Base-by-base conservation (phyloP, 2,113 vertebrate species). In the Holacanthus passer region DNA sequence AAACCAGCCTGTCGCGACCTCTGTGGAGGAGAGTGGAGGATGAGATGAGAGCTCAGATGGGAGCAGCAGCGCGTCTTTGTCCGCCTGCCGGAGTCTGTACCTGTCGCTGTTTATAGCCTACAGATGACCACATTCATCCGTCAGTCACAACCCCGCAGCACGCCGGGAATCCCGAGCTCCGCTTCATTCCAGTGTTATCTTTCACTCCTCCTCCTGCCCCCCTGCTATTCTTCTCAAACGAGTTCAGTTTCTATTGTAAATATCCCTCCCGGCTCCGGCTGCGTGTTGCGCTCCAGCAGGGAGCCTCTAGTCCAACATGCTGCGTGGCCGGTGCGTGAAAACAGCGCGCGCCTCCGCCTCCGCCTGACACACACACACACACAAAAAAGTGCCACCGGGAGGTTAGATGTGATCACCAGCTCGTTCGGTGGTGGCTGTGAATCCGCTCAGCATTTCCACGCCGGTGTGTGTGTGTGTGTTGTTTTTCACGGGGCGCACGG, bases 121-220 rank as follows among this genome's bases (percentile, higher is more conserved):
- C 91, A 92, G 88, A 92, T 88, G 89, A 83, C 90, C 93, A 71
- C 92, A 68, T 88, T 87, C 92, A 91, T 91, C 93, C 94, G 87
- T 91, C 91, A 91, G 90, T 92, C 85, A 87, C 87, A 88, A 91
- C 89, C 91, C 91, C 89, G 86, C 89, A 89, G 88, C 87, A 84
- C 85, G 87, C 85, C 69, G 81, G 89, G 89, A 85, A 90, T 90
- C 83, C 82, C 55, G 76, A 75, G 83, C 68, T 92, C 90, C 90
- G 75, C 91, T 88, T 94, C 88, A 94, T 93, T 88, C 89, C 91
- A 86, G 87, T 84, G 78, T 84, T 83, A 78, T 91, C 86, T 90
- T 82, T 88, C 92, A 87, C 79, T 84, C 82, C 84, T 77, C 87
- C 77, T 29, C 87, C 77, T 27, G 29, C 41, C 48, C 47, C 77